These are phyloP conservation scores for Eidolon helvum DNA, from an alignment of 2,113 vertebrate species.

Conservation along the genomic window DNA sequence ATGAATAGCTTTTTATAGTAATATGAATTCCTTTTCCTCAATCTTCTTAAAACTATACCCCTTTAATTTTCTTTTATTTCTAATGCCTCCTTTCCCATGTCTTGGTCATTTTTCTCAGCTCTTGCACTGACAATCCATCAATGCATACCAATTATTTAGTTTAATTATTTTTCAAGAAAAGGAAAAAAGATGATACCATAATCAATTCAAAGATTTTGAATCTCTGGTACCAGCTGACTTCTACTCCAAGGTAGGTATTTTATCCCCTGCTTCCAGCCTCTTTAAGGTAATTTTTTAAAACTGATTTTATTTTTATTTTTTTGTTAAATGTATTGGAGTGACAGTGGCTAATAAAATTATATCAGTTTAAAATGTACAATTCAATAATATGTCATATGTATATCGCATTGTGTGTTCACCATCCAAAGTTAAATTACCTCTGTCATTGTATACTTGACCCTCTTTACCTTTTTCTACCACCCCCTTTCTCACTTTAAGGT, in stretches of 20 bases:
- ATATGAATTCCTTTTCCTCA: background rate
- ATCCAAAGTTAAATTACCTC: too few species aligned
- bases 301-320: too few species aligned
- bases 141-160: background rate
- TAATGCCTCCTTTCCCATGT: background rate
- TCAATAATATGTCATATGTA: too few species aligned
- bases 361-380: too few species aligned
- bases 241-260: rapidly evolving
- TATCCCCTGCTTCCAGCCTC: background rate
- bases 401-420: too few species aligned
- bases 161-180: background rate
- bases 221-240: background rate
- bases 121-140: background rate
- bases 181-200: background rate
- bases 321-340: too few species aligned
- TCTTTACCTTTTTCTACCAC: too few species aligned
- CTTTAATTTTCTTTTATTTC: background rate
- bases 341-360: too few species aligned
- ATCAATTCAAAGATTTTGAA: background rate
- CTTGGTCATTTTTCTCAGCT: background rate
- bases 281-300: background rate
- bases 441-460: too few species aligned
- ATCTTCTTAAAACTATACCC: background rate
- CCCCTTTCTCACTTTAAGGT: background rate
- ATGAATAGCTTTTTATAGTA: background rate